Conservation (phyloP, 2,888 invertebrate genomes). For the Hetaerina titia region DNA sequence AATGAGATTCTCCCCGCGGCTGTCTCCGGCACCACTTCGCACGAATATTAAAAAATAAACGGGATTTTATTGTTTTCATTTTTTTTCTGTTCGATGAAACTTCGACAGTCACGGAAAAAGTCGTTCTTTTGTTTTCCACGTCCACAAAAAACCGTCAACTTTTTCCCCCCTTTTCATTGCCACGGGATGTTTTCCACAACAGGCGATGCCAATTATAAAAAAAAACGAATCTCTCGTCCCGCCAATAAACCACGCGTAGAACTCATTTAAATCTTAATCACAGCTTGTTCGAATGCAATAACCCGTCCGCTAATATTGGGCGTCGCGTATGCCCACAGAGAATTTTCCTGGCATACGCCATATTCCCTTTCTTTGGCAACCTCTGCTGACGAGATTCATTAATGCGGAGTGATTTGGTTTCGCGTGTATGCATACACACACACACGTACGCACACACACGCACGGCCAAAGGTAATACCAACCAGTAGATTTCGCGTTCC, state of each 20-base stretch:
- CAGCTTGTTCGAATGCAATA: not conserved
- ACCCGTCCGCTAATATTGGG: not conserved
- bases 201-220: constrained; percentile 19
- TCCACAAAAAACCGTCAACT: not conserved
- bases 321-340: not conserved
- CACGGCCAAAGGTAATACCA: not conserved
- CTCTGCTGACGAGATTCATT: not conserved
- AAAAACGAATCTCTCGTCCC: not conserved
- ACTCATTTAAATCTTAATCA: constrained; percentile 3
- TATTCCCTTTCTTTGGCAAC: not conserved
- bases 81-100: not conserved
- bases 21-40: constrained; percentile 14
- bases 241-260: constrained; percentile 9
- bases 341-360: not conserved
- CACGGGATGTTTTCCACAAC: not conserved
- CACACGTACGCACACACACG: constrained; percentile 13
- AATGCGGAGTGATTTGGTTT: not conserved
- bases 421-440: not conserved
- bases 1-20: constrained; percentile 14
- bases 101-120: constrained; percentile 25
- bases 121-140: not conserved
- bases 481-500: not conserved
- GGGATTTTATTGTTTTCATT: not conserved
- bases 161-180: not conserved
- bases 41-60: constrained; percentile 29